Percentiles rank a stretch among this genome's conserved stretches.
Evolutionary conservation across 2,888 invertebrate genomes (phyloP).

Genomic region (Antheraea assamensis): DNA sequence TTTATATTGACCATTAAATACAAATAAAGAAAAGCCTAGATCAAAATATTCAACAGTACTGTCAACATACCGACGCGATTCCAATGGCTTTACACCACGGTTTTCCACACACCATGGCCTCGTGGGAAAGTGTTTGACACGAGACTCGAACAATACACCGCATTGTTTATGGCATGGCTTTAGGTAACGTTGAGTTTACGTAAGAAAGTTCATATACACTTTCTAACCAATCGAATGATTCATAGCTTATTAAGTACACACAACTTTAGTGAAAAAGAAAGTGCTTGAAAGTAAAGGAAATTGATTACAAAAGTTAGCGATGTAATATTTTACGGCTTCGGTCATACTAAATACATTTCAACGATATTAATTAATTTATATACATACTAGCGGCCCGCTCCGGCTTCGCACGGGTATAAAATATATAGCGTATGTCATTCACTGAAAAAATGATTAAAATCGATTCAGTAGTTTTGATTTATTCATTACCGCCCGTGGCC

Average conservation of each 20-base stretch:
- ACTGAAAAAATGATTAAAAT: no score
- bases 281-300: neutral
- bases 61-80: neutral
- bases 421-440: no score
- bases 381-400: no score
- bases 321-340: neutral
- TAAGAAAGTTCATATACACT: neutral
- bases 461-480: no score
- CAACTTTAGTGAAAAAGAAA: neutral
- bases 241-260: neutral
- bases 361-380: neutral
- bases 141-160: constrained; percentile 8
- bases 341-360: neutral
- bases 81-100: constrained; percentile 31
- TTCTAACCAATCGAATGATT: constrained; percentile 10
- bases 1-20: no score
- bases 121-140: constrained; percentile 15
- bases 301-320: neutral
- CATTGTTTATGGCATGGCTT: neutral
- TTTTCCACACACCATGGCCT: constrained; percentile 21
- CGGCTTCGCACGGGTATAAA: no score
- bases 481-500: no score
- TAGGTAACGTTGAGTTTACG: neutral
- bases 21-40: no score
- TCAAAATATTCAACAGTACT: no score